These are phyloP conservation scores for Chaetodon trifascialis DNA, from an alignment of 2,113 vertebrate species.

Conservation along the genomic window DNA sequence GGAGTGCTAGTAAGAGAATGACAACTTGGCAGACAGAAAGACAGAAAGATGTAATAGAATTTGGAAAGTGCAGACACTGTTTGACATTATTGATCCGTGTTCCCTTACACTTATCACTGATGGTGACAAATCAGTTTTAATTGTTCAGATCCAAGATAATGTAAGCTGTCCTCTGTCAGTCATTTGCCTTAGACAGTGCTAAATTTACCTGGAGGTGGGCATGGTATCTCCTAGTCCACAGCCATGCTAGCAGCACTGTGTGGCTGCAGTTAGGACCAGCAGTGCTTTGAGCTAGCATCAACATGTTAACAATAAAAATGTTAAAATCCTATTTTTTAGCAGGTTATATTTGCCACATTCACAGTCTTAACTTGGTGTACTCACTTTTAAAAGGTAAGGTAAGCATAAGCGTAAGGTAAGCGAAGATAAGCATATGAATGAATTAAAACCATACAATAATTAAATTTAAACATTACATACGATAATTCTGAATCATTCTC, in stretches of 20 bases:
- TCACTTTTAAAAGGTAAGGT: no score
- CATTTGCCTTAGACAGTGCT: not conserved
- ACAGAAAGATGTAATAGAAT: slow-evolving; percentile 5
- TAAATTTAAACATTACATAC: not conserved
- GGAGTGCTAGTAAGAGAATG: slow-evolving; percentile 1
- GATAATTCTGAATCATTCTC: not conserved
- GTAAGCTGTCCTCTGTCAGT: not conserved
- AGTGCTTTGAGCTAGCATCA: not conserved
- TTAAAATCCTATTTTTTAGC: not conserved
- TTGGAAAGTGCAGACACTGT: not conserved
- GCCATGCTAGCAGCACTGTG: not conserved
- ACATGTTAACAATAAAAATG: not conserved
- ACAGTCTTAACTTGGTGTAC: no score
- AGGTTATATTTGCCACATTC: not conserved
- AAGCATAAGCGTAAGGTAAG: no score
- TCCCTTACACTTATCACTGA: not conserved
- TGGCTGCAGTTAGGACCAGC: not conserved
- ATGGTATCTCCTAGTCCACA: not conserved
- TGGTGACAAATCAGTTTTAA: not conserved
- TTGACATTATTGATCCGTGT: slow-evolving; percentile 4
- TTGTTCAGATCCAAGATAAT: not conserved
- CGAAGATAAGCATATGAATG: no score
- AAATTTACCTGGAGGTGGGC: not conserved
- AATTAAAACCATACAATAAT: no score
- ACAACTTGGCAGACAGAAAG: slow-evolving; percentile 2